phyloP scores from a whole-genome alignment of 2,113 vertebrate genomes.

The Bostrychus sinensis region DNA sequence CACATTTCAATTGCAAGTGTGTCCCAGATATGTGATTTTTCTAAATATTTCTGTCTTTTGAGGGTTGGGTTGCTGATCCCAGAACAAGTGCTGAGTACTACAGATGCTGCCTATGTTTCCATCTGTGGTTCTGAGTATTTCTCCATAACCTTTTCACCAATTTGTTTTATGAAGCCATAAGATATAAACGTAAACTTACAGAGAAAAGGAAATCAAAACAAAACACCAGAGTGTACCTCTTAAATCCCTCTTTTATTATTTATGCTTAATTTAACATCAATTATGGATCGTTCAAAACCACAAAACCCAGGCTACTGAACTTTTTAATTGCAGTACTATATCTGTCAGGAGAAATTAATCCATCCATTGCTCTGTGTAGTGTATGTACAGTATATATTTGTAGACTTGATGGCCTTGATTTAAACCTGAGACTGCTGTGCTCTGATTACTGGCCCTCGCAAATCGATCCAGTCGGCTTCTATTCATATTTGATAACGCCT shows the following conservation, averaged over 20 bases:
- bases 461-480: slow-evolving; percentile 72
- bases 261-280: slow-evolving; percentile 58
- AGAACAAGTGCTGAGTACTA: too few species aligned
- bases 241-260: slow-evolving; percentile 63
- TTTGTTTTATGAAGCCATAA: not conserved
- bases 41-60: too few species aligned
- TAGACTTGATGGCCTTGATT: slow-evolving; percentile 35
- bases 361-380: slow-evolving; percentile 16
- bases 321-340: slow-evolving; percentile 60
- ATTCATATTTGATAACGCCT: slow-evolving; percentile 82
- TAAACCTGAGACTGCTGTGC: slow-evolving; percentile 61
- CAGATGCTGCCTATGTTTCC: too few species aligned
- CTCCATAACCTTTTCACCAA: too few species aligned
- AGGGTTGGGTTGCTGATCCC: too few species aligned
- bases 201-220: slow-evolving; percentile 1
- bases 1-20: too few species aligned
- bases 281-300: slow-evolving; percentile 64
- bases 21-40: too few species aligned
- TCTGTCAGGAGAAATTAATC: slow-evolving; percentile 45
- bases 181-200: not conserved
- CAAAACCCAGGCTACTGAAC: slow-evolving; percentile 47
- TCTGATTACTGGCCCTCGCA: slow-evolving; percentile 75
- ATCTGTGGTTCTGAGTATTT: not conserved
- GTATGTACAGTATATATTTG: slow-evolving; percentile 1
- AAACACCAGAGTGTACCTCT: slow-evolving; percentile 25